Evolutionary conservation across 1,140 invertebrate species (phyloP).

Genomic region (Diorhabda elongata): DNA sequence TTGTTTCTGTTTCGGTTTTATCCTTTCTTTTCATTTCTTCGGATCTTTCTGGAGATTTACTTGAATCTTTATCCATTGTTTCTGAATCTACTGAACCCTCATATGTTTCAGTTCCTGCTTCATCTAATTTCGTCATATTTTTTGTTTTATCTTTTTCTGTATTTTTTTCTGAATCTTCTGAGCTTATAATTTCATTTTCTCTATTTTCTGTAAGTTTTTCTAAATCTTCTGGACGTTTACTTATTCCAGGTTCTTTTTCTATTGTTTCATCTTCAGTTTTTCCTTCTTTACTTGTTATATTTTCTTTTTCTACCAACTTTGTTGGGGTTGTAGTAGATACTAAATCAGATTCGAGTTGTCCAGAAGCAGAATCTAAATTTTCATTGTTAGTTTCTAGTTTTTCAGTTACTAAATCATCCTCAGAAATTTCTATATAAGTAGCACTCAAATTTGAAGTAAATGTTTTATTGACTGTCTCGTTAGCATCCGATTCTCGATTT

Average conservation of each 20-base stretch:
- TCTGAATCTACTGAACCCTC: no score
- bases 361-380: neutral
- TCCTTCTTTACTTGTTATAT: neutral
- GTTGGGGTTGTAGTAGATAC: neutral
- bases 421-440: constrained; percentile 1
- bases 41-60: neutral
- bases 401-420: neutral
- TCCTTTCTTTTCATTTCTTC: neutral
- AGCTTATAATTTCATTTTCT: neutral
- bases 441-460: neutral
- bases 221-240: neutral
- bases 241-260: neutral
- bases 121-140: no score
- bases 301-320: neutral
- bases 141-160: no score
- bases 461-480: constrained; percentile 7
- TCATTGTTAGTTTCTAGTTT: neutral
- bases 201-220: neutral
- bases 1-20: neutral
- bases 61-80: no score
- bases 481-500: neutral
- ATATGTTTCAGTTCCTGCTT: no score
- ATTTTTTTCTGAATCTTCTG: no score
- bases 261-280: neutral
- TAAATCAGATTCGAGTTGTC: neutral